Percentiles rank a stretch among this genome's conserved stretches.
phyloP scores from a whole-genome alignment of 2,888 invertebrate genomes.

The Euproctis similis region DNA sequence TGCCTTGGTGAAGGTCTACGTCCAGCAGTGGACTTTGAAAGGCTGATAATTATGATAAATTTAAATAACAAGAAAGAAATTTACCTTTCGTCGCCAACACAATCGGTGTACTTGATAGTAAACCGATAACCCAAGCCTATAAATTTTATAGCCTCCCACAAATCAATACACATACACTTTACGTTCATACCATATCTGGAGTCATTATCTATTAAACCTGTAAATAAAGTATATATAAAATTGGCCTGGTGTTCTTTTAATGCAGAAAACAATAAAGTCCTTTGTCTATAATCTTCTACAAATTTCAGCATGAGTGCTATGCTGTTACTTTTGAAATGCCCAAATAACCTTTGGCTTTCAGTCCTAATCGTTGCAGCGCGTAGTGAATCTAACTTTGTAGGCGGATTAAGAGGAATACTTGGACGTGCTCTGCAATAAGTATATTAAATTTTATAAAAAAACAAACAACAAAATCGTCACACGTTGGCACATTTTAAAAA shows the following conservation, averaged over 20 bases:
- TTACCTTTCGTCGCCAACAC: slow-evolving; percentile 4
- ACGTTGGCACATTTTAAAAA: too few relatives aligned
- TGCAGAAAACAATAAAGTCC: slow-evolving; percentile 18
- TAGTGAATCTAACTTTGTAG: background rate
- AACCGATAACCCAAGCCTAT: slow-evolving; percentile 11
- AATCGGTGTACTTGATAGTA: background rate
- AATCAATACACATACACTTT: too few relatives aligned
- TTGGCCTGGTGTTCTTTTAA: background rate
- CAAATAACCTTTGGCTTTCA: slow-evolving; percentile 1
- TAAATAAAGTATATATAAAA: slow-evolving; percentile 1
- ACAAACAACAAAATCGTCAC: too few relatives aligned
- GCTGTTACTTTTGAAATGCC: slow-evolving; percentile 25
- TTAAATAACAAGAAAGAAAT: too few relatives aligned
- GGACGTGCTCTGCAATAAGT: slow-evolving; percentile 10
- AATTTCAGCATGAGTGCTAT: slow-evolving; percentile 33
- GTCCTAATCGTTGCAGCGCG: background rate
- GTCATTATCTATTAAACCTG: background rate
- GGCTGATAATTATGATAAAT: too few relatives aligned
- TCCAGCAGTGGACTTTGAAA: too few relatives aligned
- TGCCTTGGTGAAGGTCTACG: too few relatives aligned
- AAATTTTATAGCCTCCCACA: slow-evolving; percentile 31
- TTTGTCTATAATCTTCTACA: slow-evolving; percentile 26
- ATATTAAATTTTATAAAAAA: too few relatives aligned
- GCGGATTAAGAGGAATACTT: background rate
- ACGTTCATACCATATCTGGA: too few relatives aligned